A percentile compares a stretch with the other conserved stretches of the same genome.
phyloP scores from a whole-genome alignment of 2,888 invertebrate species.

The Cephus spinipes region DNA sequence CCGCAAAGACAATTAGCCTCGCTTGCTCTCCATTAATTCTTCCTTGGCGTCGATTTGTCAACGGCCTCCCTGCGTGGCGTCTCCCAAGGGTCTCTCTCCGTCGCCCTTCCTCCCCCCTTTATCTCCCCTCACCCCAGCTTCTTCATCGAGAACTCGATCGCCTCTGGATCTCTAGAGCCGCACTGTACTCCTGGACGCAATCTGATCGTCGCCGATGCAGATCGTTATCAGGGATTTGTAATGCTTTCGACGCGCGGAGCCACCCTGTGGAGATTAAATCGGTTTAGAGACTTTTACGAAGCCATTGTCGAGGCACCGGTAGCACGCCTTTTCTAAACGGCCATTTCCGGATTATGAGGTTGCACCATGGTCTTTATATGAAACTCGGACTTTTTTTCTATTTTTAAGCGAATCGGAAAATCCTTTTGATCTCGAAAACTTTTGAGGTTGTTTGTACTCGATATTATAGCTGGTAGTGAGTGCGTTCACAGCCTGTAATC shows the following conservation, averaged over 20 bases:
- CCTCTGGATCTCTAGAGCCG: neutral
- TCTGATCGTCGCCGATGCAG: constrained; percentile 28
- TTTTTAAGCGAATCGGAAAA: neutral
- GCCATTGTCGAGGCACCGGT: neutral
- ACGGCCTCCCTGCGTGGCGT: constrained; percentile 6
- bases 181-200: neutral
- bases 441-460: constrained; percentile 56
- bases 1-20: constrained; percentile 20
- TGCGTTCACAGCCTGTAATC: constrained; percentile 59
- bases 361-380: neutral
- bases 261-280: neutral
- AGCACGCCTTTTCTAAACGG: constrained; percentile 34
- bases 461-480: constrained; percentile 58
- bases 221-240: constrained; percentile 53
- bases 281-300: neutral
- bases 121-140: neutral
- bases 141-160: neutral
- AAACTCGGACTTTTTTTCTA: neutral
- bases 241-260: constrained; percentile 24
- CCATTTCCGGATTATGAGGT: constrained; percentile 49
- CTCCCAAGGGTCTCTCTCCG: constrained; percentile 1
- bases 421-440: constrained; percentile 30
- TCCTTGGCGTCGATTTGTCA: constrained; percentile 20
- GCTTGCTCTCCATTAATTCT: constrained; percentile 18
- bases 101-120: neutral